Conservation (phyloP, 2,888 invertebrate species). For the Cephonodes hylas region DNA sequence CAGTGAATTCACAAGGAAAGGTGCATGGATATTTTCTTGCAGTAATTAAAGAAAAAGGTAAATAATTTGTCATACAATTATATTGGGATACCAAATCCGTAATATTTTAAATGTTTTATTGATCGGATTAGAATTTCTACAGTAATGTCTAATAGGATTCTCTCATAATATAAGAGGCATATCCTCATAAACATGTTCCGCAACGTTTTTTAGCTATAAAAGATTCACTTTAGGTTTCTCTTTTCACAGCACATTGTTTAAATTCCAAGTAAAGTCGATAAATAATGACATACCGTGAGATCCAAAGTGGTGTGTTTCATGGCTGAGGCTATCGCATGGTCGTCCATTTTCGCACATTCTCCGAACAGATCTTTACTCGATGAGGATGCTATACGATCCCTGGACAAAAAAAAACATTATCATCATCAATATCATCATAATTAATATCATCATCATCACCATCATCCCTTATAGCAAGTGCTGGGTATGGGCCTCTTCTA, state of each 20-base stretch:
- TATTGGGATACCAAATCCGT: too few species aligned
- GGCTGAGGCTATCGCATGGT: conserved; percentile 89
- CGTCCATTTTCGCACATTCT: conserved; percentile 98
- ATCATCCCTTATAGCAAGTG: too few species aligned
- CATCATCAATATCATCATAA: background rate
- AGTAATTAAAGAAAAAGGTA: too few species aligned
- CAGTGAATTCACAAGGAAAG: too few species aligned
- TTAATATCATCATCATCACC: background rate
- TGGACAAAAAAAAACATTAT: conserved; percentile 32
- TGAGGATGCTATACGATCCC: conserved; percentile 90
- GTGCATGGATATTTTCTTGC: too few species aligned
- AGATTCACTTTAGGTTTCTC: background rate
- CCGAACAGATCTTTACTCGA: conserved; percentile 97
- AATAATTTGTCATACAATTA: background rate
- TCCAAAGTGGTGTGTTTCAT: conserved; percentile 88
- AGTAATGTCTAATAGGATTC: too few species aligned
- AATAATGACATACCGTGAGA: conserved; percentile 58
- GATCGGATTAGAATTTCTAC: too few species aligned
- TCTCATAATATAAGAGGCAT: too few species aligned
- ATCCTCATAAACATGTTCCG: too few species aligned
- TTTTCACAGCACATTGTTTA: background rate
- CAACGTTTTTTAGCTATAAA: too few species aligned
- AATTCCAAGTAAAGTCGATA: background rate
- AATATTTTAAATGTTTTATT: too few species aligned
- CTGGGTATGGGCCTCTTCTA: too few species aligned